phyloP scores from a whole-genome alignment of 2,888 invertebrate species.

The Petrolisthes cinctipes region DNA sequence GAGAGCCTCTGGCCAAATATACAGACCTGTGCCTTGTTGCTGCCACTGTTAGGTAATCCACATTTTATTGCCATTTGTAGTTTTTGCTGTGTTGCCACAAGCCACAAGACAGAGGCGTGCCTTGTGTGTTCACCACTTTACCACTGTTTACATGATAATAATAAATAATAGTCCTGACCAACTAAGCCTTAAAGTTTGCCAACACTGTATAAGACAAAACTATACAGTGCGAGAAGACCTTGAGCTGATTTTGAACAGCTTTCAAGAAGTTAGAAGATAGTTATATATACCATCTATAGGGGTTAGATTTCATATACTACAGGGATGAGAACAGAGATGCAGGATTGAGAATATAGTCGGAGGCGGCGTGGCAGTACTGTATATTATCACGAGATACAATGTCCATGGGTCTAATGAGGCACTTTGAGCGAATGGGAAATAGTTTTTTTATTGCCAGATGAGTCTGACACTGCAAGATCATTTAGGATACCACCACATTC shows the following conservation, averaged over 20 bases:
- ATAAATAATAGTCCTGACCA: slow-evolving; percentile 15
- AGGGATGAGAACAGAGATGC: background rate
- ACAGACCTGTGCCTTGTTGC: slow-evolving; percentile 22
- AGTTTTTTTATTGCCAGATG: too few relatives aligned
- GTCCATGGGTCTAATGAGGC: background rate
- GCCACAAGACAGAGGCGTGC: slow-evolving; percentile 18
- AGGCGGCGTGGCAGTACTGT: slow-evolving; percentile 1
- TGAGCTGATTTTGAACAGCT: background rate
- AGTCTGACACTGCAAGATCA: too few relatives aligned
- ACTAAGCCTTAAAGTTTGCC: slow-evolving; percentile 15
- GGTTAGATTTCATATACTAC: background rate
- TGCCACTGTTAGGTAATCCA: slow-evolving; percentile 11
- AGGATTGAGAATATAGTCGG: background rate
- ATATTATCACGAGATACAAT: background rate
- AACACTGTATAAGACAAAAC: slow-evolving; percentile 9
- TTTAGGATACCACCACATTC: too few relatives aligned
- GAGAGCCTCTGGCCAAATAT: slow-evolving; percentile 14
- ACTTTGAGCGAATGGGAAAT: too few relatives aligned
- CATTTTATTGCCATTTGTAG: slow-evolving; percentile 17
- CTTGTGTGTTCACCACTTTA: slow-evolving; percentile 14
- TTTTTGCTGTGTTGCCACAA: slow-evolving; percentile 18
- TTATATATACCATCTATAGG: slow-evolving; percentile 9
- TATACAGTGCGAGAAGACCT: background rate
- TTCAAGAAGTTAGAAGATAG: background rate
- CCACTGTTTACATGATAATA: slow-evolving; percentile 18